A percentile compares a stretch with the other conserved stretches of the same genome.
Conservation (phyloP, 2,888 invertebrate species). For the Pyralis farinalis region DNA sequence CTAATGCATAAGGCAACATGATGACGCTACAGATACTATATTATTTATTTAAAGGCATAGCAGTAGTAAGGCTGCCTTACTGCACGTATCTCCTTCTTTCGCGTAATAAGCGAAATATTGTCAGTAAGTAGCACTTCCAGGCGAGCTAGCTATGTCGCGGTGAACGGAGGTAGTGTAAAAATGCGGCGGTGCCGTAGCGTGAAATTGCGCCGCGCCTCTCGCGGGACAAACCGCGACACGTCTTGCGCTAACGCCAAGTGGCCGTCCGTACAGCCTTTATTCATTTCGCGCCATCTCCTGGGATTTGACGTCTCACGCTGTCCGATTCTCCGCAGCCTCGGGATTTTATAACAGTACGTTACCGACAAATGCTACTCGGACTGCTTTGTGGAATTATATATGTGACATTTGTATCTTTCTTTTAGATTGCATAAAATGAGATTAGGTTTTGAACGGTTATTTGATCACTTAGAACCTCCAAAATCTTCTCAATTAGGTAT, state of each 20-base stretch:
- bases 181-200: conserved; percentile 28
- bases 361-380: not conserved
- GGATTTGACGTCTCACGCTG: conserved; percentile 1
- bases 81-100: no score
- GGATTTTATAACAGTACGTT: conserved; percentile 4
- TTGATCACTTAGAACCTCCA: no score
- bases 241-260: conserved; percentile 27
- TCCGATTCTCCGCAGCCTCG: conserved; percentile 1
- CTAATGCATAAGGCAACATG: no score
- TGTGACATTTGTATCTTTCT: no score
- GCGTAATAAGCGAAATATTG: no score
- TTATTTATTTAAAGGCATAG: no score
- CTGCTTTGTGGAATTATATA: not conserved
- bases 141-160: not conserved
- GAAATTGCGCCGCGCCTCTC: conserved; percentile 34
- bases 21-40: no score
- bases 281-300: conserved; percentile 26
- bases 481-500: no score
- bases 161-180: conserved; percentile 3
- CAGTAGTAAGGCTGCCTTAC: no score
- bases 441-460: no score
- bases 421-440: no score
- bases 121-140: not conserved
- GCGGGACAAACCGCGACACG: conserved; percentile 23
- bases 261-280: conserved; percentile 32